A percentile compares a stretch with the other conserved stretches of the same genome.
Evolutionary conservation across 2,113 vertebrate species (phyloP).

Genomic region (Numida meleagris): DNA sequence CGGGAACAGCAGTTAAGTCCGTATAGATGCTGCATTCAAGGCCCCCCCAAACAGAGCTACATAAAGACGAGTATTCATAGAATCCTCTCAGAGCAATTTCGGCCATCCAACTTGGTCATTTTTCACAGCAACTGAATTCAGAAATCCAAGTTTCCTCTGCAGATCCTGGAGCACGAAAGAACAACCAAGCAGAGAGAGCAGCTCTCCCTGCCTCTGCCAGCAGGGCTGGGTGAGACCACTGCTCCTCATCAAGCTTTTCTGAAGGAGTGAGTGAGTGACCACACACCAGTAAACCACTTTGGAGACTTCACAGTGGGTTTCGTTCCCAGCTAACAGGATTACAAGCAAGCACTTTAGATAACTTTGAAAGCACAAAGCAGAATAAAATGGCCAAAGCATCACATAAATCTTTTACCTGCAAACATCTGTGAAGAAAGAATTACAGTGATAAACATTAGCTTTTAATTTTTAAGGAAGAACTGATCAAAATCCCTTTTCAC

Average conservation of each 20-base stretch:
- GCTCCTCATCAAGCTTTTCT: background rate
- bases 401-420: fast-evolving
- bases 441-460: background rate
- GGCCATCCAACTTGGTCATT: conserved; percentile 7
- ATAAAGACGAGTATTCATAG: conserved; percentile 61
- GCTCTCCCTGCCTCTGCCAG: fast-evolving
- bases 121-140: conserved; percentile 20
- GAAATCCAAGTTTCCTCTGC: background rate
- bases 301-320: background rate
- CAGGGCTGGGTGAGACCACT: background rate
- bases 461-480: background rate
- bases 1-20: conserved; percentile 47
- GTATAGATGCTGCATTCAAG: conserved; percentile 63
- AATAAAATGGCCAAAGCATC: background rate
- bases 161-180: background rate
- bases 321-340: background rate
- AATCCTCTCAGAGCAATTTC: background rate
- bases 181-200: background rate
- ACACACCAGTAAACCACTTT: background rate
- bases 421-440: background rate
- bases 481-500: fast-evolving
- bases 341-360: background rate
- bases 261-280: background rate
- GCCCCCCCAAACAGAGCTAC: background rate
- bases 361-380: background rate